phyloP scores from a whole-genome alignment of 2,888 invertebrate genomes.

The Argyresthia albistria region DNA sequence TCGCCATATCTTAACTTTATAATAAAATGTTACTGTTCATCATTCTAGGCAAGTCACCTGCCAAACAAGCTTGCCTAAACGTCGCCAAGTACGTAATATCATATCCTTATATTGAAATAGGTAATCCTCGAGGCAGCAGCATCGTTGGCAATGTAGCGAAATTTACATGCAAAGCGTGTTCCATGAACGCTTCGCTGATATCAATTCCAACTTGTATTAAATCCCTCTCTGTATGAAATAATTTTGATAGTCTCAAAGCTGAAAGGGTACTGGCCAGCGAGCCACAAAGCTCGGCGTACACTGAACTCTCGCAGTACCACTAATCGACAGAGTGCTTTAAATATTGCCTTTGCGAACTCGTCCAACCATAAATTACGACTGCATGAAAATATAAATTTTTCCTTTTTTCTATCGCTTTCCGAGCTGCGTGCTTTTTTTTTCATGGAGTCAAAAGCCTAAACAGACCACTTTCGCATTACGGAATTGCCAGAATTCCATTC shows the following conservation, averaged over 20 bases:
- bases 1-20: no score
- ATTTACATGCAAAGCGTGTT: conserved; percentile 3
- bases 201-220: conserved; percentile 33
- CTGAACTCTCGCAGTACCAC: conserved; percentile 33
- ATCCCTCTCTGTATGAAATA: conserved; percentile 39
- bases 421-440: conserved; percentile 63
- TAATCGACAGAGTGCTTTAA: conserved; percentile 70
- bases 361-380: conserved; percentile 68
- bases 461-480: conserved; percentile 73
- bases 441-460: conserved; percentile 73
- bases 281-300: conserved; percentile 31
- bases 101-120: conserved; percentile 3
- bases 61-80: neutral
- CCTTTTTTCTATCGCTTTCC: conserved; percentile 69
- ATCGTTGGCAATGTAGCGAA: neutral
- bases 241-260: conserved; percentile 62
- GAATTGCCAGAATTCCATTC: conserved; percentile 71
- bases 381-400: conserved; percentile 70
- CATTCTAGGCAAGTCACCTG: no score
- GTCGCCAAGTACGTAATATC: neutral
- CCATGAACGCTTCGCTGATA: conserved; percentile 17
- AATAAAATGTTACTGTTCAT: no score
- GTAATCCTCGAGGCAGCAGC: conserved; percentile 2
- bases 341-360: conserved; percentile 65
- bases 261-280: conserved; percentile 47